Percentiles rank a stretch among this genome's conserved stretches.
Evolutionary conservation across 1,140 invertebrate genomes (phyloP).

Genomic region (Diuraphis noxia): DNA sequence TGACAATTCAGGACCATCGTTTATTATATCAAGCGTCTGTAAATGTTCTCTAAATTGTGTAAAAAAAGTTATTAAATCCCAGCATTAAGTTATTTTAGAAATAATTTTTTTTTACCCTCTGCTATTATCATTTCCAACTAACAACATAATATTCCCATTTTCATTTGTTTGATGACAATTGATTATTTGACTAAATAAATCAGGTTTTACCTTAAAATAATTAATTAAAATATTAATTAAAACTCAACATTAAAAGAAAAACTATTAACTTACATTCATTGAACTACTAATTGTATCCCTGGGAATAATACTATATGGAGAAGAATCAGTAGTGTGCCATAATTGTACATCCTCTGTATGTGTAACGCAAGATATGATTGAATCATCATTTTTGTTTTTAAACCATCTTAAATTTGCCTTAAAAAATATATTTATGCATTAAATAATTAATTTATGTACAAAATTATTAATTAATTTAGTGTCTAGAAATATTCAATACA

Average conservation of each 20-base stretch:
- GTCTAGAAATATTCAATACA: too few species aligned
- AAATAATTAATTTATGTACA: not conserved
- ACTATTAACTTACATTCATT: conserved; percentile 59
- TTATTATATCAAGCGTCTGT: conserved; percentile 40
- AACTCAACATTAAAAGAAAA: conserved; percentile 27
- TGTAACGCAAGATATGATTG: conserved; percentile 68
- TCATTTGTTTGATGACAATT: conserved; percentile 62
- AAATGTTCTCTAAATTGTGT: conserved; percentile 46
- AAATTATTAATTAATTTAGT: too few species aligned
- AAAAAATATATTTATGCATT: not conserved
- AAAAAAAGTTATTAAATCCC: not conserved
- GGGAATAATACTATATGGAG: conserved; percentile 64
- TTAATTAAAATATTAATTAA: conserved; percentile 54
- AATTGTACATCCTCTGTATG: conserved; percentile 73
- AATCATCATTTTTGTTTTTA: conserved; percentile 54
- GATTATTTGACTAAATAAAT: conserved; percentile 71
- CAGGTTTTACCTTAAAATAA: conserved; percentile 55
- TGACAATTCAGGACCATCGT: conserved; percentile 14
- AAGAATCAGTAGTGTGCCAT: conserved; percentile 70
- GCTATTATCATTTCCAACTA: conserved; percentile 59
- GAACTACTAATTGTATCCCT: conserved; percentile 64
- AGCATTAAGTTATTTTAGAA: not conserved
- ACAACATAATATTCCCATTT: conserved; percentile 63
- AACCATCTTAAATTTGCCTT: conserved; percentile 55
- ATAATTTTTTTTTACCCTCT: conserved; percentile 40